Base-by-base conservation (phyloP, 2,113 vertebrate genomes). In the Gobius niger region DNA sequence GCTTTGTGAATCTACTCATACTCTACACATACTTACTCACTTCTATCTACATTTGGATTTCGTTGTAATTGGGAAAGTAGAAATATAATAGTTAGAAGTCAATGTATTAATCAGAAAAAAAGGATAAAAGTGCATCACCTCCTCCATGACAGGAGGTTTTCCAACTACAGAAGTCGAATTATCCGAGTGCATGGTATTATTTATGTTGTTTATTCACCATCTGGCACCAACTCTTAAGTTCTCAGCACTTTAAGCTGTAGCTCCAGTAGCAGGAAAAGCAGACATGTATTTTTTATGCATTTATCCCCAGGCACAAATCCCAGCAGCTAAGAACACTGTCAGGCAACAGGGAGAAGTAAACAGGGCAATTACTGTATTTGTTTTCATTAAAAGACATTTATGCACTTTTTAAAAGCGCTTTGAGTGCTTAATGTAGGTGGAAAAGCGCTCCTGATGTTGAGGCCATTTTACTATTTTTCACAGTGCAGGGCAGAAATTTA, bases 331-430 rank as follows among this genome's bases (percentile, higher is more conserved):
- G 70, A 82, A 69, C 72, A 83, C 75, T 74, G 63, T 78, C 66
- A 49, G 68, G 65, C 19, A 1, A 60, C 67, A 65, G 74, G 62
- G 56, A 16, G 56, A 51, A 65, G 69, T 74, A 74, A 81, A 84
- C 73, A 81, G 76, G 73, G 83, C 81, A 77, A 88, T 84, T 81
- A 69, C 78, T 67, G 63, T 49, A 74, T 75, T 83, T 82, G 67
- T 78, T 57, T 78, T 83, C 54, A 72, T 72, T 82, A 68, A 57
- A 34, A 72, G 77, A 14, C 61, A 73, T 80, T 68, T 70, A 44
- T 34, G 24, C 24, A 34, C 24, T 34, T 34, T 34, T 34, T 34
- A 34, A 34, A 34, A 34, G 24, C 24, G 24, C 24, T 34, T 34
- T 2, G 24, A 34, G 24, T 34, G 24, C 24, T 4, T 34, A 34